Conservation (phyloP, 2,888 invertebrate species). For the Drosophila robusta region DNA sequence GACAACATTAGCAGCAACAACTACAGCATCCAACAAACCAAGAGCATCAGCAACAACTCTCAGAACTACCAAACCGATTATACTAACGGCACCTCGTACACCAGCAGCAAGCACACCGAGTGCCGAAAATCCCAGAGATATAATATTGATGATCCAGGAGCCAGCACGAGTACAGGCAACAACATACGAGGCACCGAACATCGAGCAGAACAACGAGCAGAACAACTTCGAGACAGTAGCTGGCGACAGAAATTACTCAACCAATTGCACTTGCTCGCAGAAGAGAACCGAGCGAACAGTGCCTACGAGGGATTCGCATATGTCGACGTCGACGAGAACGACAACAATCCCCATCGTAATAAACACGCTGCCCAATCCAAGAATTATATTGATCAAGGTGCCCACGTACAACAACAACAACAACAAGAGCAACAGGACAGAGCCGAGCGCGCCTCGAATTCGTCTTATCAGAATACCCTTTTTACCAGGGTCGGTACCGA, state of each 20-base stretch:
- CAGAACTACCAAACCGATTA: slow-evolving; percentile 35
- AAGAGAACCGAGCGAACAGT: slow-evolving; percentile 63
- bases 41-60: slow-evolving; percentile 28
- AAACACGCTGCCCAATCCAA: slow-evolving; percentile 65
- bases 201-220: slow-evolving; percentile 7
- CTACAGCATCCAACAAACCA: slow-evolving; percentile 37
- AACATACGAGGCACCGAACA: slow-evolving; percentile 53
- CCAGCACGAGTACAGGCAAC: slow-evolving; percentile 66
- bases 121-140: slow-evolving; percentile 75
- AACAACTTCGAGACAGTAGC: slow-evolving; percentile 15
- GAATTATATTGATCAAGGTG: slow-evolving; percentile 66
- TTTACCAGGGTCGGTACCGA: slow-evolving; percentile 81
- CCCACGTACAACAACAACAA: slow-evolving; percentile 41
- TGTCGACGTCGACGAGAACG: slow-evolving; percentile 22
- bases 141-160: slow-evolving; percentile 83
- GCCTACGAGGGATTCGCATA: slow-evolving; percentile 49
- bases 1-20: slow-evolving; percentile 19
- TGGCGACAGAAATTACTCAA: slow-evolving; percentile 54
- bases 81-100: slow-evolving; percentile 37
- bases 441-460: slow-evolving; percentile 68
- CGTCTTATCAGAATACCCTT: slow-evolving; percentile 81
- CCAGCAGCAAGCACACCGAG: slow-evolving; percentile 60
- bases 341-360: slow-evolving; percentile 70
- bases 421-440: slow-evolving; percentile 60
- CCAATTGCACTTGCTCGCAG: slow-evolving; percentile 63